These are phyloP conservation scores for Montifringilla adamsi DNA, from an alignment of 2,113 vertebrate species.

Conservation along the genomic window DNA sequence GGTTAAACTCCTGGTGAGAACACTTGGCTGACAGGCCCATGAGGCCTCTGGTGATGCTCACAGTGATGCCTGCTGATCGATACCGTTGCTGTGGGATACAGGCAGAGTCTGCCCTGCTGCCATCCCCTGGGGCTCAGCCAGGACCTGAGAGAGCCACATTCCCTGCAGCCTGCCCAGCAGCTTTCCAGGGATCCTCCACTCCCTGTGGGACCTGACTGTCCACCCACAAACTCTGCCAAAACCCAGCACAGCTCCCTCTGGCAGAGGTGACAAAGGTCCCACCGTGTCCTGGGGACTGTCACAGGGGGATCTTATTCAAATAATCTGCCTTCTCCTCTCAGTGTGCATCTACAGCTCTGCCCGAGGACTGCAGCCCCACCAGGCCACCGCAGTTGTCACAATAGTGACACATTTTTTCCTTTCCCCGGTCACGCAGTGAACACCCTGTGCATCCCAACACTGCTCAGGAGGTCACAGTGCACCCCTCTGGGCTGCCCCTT, in stretches of 20 bases:
- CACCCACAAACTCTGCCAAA: background rate
- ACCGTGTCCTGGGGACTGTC: fast-evolving
- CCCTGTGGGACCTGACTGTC: background rate
- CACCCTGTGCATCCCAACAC: background rate
- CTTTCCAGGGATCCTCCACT: background rate
- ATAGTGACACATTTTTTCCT: background rate
- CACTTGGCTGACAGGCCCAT: background rate
- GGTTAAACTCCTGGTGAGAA: background rate
- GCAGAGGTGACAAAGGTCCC: background rate
- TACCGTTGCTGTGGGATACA: background rate
- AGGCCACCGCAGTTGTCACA: background rate
- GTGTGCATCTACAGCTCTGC: background rate
- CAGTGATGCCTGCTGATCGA: background rate
- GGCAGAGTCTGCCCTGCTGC: background rate
- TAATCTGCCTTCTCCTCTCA: background rate
- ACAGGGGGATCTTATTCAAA: background rate
- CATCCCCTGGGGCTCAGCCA: fast-evolving
- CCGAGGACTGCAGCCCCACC: background rate
- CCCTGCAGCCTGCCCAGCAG: background rate
- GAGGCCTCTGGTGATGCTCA: background rate
- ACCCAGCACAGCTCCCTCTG: background rate
- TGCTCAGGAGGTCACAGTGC: fast-evolving
- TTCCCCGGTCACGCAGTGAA: fast-evolving
- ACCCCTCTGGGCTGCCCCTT: background rate
- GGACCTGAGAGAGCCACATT: background rate